Evolutionary conservation across 2,888 invertebrate species (phyloP), one percentile per base, ranked within the genome.

Genomic region (Pantelozetes paolii): DNA sequence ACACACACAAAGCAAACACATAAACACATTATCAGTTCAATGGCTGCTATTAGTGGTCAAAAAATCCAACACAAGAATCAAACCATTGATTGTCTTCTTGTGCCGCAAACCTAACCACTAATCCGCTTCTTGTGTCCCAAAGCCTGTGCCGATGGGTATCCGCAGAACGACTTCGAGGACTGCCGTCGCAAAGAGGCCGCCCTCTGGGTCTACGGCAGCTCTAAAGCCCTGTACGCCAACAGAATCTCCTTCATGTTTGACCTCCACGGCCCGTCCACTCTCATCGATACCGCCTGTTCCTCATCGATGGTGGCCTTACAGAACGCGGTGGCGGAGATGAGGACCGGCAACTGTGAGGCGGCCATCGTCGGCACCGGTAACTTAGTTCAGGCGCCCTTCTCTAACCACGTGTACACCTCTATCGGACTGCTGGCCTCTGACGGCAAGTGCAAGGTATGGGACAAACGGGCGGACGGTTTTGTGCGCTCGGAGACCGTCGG

Each of bases 281-380:
- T 94, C 45, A 84, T 98, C 67, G 98, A 99, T 84, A 97, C 98
- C 1, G 98, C 98, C 9, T 99, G 98, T 83, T 96, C 97, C 0
- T 96, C 96, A 80, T 92, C 94, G 77, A 84, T 97, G 82, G 89
- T 92, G 81, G 97, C 95, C 23, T 84, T 98, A 81, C 89, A 95
- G 81, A 91, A 93, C 50, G 94, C 93, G 2, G 86, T 89, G 73
- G 83, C 85, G 6, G 90, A 93, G 48, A 92, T 96, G 80, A 87
- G 89, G 78, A 84, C 87, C 59, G 96, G 95, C 18, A 90, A 91
- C 81, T 96, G 96, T 84, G 96, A 98, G 81, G 88, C 93, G 9
- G 98, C 98, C 28, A 85, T 99, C 76, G 94, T 99, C 18, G 96
- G 91, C 70, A 98, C 97, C 74, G 88, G 88, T 77, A 94, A 92